Evolutionary conservation across 2,113 vertebrate genomes (phyloP), one percentile per base, ranked within the genome.

Genomic region (Clarias batrachus): DNA sequence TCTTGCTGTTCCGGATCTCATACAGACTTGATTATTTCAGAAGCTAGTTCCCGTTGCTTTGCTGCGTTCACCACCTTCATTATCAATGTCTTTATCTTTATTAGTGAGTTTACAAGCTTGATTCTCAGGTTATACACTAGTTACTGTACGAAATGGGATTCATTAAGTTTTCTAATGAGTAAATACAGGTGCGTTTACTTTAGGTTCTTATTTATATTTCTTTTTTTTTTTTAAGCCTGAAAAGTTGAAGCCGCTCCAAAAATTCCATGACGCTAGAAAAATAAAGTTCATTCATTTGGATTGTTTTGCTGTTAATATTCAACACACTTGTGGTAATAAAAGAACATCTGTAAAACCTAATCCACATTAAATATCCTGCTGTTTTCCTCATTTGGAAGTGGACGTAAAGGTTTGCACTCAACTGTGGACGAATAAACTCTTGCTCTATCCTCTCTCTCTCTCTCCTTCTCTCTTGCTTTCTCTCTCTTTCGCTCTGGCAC

Each of bases 321-420:
- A 33, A 5, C 27, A 33, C 17, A 54, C 3, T 79, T 59, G 54
- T 30, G n/a, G 27, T 80, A 60, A 80, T 80, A 80, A 37, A 62
- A 80, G 78, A 80, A 80, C 78, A 80, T 80, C 57, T 80, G 78
- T 80, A 60, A 80, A 62, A 60, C 57, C 57, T 80, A 80, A 80
- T 62, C 57, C 57, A 80, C 54, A 59, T 57, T 33, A 59, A 79
- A 80, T 25, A 37, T 59, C 57, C 78, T 37, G 78, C 78, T 80
- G 78, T 80, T 80, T 80, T 62, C 56, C 48, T 52, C 80, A 17
- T 65, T 52, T 82, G 60, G 80, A 82, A 63, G 21, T 48, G 25
- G 23, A 82, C 37, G 3, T 25, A 82, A 82, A 8, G 13, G 0
- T 59, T 19, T 65, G 62, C 60, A 82, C 62, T 82, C 80, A 66